Percentiles rank a stretch among this genome's conserved stretches.
Evolutionary conservation across 2,888 invertebrate species (phyloP).

Genomic region (Quadriops clusia): DNA sequence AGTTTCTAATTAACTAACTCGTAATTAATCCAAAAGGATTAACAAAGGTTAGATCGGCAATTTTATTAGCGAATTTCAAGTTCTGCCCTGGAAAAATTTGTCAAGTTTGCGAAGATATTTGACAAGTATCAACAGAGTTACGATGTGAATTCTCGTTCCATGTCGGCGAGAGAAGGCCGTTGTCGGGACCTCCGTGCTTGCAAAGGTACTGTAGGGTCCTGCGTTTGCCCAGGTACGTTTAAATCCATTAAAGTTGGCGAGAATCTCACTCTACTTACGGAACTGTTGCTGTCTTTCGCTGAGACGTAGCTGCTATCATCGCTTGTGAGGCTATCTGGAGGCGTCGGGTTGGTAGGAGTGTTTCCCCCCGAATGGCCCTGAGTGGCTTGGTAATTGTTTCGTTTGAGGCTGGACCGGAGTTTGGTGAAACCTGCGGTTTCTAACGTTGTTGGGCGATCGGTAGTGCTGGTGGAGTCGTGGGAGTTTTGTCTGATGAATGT

Average conservation of each 20-base stretch:
- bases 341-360: slow-evolving; percentile 74
- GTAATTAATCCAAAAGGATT: too few relatives aligned
- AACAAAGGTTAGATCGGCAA: too few relatives aligned
- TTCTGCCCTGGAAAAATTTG: slow-evolving; percentile 1
- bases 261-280: slow-evolving; percentile 62
- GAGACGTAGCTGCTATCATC: slow-evolving; percentile 85
- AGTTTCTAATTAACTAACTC: not conserved
- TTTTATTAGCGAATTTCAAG: too few relatives aligned
- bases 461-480: slow-evolving; percentile 36
- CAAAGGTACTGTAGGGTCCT: slow-evolving; percentile 43
- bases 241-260: slow-evolving; percentile 62
- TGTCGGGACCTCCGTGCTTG: slow-evolving; percentile 37
- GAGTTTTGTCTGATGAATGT: slow-evolving; percentile 41
- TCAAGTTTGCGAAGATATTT: too few relatives aligned
- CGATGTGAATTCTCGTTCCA: slow-evolving; percentile 45
- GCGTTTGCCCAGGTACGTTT: slow-evolving; percentile 41
- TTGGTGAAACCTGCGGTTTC: slow-evolving; percentile 54
- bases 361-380: slow-evolving; percentile 25
- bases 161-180: slow-evolving; percentile 41
- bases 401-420: slow-evolving; percentile 67
- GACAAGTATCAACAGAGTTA: slow-evolving; percentile 30
- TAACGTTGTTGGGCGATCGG: slow-evolving; percentile 50
- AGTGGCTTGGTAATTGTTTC: slow-evolving; percentile 43
- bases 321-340: slow-evolving; percentile 73
- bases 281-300: slow-evolving; percentile 59